Evolutionary conservation across 2,113 vertebrate genomes (phyloP).

Genomic region (Corythoichthys intestinalis): DNA sequence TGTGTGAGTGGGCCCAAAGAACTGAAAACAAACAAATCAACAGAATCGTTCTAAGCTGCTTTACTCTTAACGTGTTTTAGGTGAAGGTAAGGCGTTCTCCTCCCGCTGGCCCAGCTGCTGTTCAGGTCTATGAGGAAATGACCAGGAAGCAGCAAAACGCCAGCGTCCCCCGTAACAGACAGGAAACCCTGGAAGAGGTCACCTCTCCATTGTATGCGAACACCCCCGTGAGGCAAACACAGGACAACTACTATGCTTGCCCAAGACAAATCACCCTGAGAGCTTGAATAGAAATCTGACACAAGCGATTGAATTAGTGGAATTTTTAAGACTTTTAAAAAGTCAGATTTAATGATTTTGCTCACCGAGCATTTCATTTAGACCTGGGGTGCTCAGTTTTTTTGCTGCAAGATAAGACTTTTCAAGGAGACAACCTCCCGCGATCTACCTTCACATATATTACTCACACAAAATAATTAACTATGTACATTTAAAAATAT

Average conservation of each 20-base stretch:
- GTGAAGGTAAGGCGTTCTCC: constrained; percentile 11
- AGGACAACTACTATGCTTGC: constrained; percentile 67
- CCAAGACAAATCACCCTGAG: constrained; percentile 47
- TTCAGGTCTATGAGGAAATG: constrained; percentile 67
- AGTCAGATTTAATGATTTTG: no score
- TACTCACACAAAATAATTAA: no score
- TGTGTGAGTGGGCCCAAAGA: constrained; percentile 54
- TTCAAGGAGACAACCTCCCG: no score
- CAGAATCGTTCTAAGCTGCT: no score
- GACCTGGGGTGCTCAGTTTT: no score
- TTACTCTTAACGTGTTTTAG: constrained; percentile 17
- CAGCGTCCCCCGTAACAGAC: constrained; percentile 18
- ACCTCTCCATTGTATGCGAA: constrained; percentile 51
- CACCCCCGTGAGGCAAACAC: constrained; percentile 40
- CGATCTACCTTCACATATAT: no score
- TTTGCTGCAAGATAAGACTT: no score
- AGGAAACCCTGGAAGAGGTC: constrained; percentile 55
- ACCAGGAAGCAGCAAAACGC: constrained; percentile 39
- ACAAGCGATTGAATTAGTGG: no score
- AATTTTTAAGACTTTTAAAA: no score
- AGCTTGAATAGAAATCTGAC: constrained; percentile 9
- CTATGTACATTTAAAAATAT: no score
- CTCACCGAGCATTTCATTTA: no score
- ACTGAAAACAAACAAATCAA: not conserved
- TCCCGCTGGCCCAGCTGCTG: constrained; percentile 8